Percentiles rank a stretch among this genome's conserved stretches.
Evolutionary conservation across 2,797 vertebrate genomes (phyloP).

Genomic region (Xiphorhynchus erythropygius): DNA sequence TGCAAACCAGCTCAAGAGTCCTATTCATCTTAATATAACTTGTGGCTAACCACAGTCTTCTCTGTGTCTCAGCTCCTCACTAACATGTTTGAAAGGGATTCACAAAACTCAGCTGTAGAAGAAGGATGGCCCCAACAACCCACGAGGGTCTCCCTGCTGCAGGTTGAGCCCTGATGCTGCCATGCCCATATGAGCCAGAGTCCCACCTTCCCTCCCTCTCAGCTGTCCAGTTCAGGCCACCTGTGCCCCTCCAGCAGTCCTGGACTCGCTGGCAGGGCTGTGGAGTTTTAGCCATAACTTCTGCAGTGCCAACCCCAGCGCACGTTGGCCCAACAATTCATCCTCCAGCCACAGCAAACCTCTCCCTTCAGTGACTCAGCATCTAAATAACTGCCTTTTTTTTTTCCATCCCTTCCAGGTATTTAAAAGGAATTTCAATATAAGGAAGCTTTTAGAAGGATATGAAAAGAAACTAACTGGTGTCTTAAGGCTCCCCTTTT

Average conservation of each 20-base stretch:
- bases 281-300: rapidly evolving
- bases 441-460: not conserved
- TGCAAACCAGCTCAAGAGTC: not conserved
- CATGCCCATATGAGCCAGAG: rapidly evolving
- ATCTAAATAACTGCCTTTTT: not conserved
- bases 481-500: not conserved
- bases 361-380: not conserved
- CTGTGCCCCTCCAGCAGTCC: rapidly evolving
- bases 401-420: rapidly evolving
- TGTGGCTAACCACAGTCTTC: not conserved
- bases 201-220: not conserved
- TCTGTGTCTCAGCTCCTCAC: not conserved
- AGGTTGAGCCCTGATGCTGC: rapidly evolving
- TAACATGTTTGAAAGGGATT: rapidly evolving
- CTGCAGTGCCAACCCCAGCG: rapidly evolving
- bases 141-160: rapidly evolving
- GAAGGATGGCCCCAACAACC: not conserved
- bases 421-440: not conserved
- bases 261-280: too few relatives aligned
- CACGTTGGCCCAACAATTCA: rapidly evolving
- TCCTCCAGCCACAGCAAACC: rapidly evolving
- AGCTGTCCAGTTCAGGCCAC: rapidly evolving
- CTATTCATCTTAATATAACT: not conserved
- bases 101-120: not conserved
- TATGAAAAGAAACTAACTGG: not conserved